Evolutionary conservation across 2,888 invertebrate species (phyloP).

Genomic region (Drosophila rubida): DNA sequence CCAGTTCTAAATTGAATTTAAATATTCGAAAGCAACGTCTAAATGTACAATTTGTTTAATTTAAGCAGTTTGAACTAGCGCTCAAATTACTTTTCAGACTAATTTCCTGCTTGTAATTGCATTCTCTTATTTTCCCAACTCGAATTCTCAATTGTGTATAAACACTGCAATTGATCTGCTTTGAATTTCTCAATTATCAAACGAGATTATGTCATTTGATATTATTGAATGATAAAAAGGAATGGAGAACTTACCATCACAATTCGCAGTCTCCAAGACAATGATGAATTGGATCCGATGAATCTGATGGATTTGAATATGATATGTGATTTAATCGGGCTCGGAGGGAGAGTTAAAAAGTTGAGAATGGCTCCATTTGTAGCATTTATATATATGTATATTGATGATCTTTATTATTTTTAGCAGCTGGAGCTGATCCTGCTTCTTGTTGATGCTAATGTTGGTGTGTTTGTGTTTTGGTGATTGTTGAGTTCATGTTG

Average conservation of each 20-base stretch:
- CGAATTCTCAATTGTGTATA: too few relatives aligned
- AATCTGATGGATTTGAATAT: background rate
- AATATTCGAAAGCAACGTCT: too few relatives aligned
- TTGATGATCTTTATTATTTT: slow-evolving; percentile 27
- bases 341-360: background rate
- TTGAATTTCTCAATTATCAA: too few relatives aligned
- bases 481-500: slow-evolving; percentile 18
- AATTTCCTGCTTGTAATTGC: too few relatives aligned
- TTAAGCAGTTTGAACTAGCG: too few relatives aligned
- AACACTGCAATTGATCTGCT: too few relatives aligned
- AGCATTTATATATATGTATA: slow-evolving; percentile 22
- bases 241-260: background rate
- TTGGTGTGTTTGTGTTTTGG: background rate
- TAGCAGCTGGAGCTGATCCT: slow-evolving; percentile 37
- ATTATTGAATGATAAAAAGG: background rate
- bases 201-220: too few relatives aligned
- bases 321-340: background rate
- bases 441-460: background rate
- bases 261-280: background rate
- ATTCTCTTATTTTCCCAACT: too few relatives aligned
- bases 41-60: too few relatives aligned
- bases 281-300: background rate
- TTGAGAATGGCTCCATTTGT: background rate
- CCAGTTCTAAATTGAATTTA: too few relatives aligned
- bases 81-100: too few relatives aligned